Evolutionary conservation across 1,140 invertebrate genomes (phyloP).

Genomic region (Antheraea mylitta): DNA sequence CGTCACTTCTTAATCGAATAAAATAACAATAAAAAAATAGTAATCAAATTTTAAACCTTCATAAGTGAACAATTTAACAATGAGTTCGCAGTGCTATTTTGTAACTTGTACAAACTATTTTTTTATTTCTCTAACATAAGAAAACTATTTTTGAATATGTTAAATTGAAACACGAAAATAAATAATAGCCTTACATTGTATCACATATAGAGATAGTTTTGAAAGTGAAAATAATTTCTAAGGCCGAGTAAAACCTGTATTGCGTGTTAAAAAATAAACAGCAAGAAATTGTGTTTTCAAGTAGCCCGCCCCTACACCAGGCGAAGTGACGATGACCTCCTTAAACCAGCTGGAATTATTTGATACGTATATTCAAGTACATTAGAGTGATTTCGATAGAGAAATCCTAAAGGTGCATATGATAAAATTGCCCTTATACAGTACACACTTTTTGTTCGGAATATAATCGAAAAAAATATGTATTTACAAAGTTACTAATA

Average conservation of each 20-base stretch:
- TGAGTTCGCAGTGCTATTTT: too few relatives aligned
- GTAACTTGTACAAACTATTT: too few relatives aligned
- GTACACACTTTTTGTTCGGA: not conserved
- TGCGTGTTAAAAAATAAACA: not conserved
- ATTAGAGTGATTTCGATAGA: not conserved
- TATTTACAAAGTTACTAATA: too few relatives aligned
- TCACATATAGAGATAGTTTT: not conserved
- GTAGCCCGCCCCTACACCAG: not conserved
- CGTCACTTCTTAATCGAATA: too few relatives aligned
- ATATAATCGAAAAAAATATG: not conserved
- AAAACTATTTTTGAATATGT: too few relatives aligned
- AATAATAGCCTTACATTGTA: too few relatives aligned
- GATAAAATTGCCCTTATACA: too few relatives aligned
- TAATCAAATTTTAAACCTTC: too few relatives aligned
- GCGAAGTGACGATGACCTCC: not conserved
- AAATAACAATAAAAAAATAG: too few relatives aligned
- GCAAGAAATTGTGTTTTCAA: not conserved
- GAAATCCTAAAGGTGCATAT: not conserved
- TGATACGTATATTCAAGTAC: not conserved
- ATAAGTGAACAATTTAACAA: too few relatives aligned
- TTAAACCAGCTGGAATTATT: not conserved
- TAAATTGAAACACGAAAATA: too few relatives aligned
- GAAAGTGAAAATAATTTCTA: constrained; percentile 1
- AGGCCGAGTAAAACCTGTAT: not conserved
- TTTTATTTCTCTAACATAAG: too few relatives aligned